A percentile compares a stretch with the other conserved stretches of the same genome.
Conservation (phyloP, 2,888 invertebrate genomes). For the Opisthograptis luteolata region DNA sequence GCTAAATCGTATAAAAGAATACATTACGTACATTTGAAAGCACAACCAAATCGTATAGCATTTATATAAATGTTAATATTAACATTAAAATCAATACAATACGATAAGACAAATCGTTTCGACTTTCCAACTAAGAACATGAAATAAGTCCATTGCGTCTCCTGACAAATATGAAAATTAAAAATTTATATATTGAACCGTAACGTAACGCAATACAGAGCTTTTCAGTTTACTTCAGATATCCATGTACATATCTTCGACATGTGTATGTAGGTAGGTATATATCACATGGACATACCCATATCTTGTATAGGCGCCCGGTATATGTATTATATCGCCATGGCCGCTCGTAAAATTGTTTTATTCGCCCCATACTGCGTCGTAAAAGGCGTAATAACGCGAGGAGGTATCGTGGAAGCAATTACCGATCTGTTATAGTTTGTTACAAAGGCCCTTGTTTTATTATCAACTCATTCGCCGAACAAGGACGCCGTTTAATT, state of each 20-base stretch:
- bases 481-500: conserved; percentile 79
- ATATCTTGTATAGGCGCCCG: conserved; percentile 43
- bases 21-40: neutral
- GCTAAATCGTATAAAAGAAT: neutral
- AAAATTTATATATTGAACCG: neutral
- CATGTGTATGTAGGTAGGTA: conserved; percentile 1
- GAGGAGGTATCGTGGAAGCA: conserved; percentile 83
- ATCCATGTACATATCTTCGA: conserved; percentile 8
- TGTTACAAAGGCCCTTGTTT: conserved; percentile 84
- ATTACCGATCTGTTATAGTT: conserved; percentile 85
- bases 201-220: too few relatives aligned
- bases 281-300: conserved; percentile 43
- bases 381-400: conserved; percentile 84
- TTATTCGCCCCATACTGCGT: conserved; percentile 84
- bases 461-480: conserved; percentile 82
- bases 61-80: too few relatives aligned
- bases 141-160: too few relatives aligned
- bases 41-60: too few relatives aligned
- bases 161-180: too few relatives aligned
- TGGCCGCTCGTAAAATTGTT: conserved; percentile 84
- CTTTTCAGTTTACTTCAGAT: neutral
- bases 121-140: too few relatives aligned
- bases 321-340: conserved; percentile 76
- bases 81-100: too few relatives aligned
- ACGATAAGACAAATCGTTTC: too few relatives aligned